Conservation (phyloP, 2,888 invertebrate species). For the Stramonita haemastoma region DNA sequence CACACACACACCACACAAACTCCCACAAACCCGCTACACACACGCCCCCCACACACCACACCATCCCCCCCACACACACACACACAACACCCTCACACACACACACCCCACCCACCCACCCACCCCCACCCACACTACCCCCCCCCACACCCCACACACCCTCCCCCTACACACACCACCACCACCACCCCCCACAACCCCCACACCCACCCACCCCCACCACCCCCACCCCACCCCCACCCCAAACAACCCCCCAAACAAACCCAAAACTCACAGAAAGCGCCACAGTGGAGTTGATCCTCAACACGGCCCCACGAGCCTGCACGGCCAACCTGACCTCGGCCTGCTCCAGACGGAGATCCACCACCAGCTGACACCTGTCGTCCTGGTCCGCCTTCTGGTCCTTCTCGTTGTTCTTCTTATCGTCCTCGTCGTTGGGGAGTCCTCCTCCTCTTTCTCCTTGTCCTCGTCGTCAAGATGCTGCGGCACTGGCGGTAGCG, state of each 20-base stretch:
- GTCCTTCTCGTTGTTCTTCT: background rate
- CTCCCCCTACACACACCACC: too few relatives aligned
- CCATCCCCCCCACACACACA: background rate
- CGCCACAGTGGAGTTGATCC: conserved; percentile 14
- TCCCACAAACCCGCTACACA: background rate
- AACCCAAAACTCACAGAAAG: conserved; percentile 4
- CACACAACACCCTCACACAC: too few relatives aligned
- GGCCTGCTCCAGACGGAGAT: background rate
- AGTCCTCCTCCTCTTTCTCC: background rate
- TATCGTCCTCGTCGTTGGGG: background rate
- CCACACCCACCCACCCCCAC: background rate
- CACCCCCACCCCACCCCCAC: too few relatives aligned
- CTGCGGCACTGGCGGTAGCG: conserved; percentile 40
- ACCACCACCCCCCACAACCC: background rate
- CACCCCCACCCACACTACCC: too few relatives aligned
- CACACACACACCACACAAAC: background rate
- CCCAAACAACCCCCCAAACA: background rate
- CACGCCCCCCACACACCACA: background rate
- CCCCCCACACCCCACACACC: background rate
- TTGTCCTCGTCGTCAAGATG: conserved; percentile 8
- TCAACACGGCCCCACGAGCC: conserved; percentile 21
- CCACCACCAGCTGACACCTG: conserved; percentile 31
- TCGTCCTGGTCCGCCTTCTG: conserved; percentile 11
- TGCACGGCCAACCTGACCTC: background rate
- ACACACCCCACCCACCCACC: too few relatives aligned